These are phyloP conservation scores for Sturnira hondurensis DNA, from an alignment of 2,113 vertebrate species.

Conservation along the genomic window DNA sequence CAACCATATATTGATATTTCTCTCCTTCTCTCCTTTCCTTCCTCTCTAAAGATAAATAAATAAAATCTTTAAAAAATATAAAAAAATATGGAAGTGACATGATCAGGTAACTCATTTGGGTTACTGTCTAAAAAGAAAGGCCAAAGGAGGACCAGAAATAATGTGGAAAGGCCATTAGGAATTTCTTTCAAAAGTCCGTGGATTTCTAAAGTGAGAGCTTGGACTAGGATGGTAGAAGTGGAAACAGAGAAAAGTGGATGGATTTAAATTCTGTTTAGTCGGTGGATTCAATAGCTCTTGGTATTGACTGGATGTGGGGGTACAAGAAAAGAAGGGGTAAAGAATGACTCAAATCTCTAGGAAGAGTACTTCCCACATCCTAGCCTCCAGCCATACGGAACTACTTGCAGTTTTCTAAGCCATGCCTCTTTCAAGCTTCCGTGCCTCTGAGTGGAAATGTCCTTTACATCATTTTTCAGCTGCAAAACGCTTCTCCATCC, in stretches of 20 bases:
- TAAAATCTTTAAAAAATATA: no score
- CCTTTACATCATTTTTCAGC: neutral
- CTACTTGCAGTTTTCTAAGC: neutral
- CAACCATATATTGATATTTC: no score
- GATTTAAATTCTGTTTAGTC: neutral
- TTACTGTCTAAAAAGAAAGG: conserved; percentile 16
- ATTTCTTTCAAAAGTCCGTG: neutral
- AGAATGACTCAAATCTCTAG: neutral
- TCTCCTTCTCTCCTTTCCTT: no score
- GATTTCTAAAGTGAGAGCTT: neutral
- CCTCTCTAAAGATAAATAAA: no score
- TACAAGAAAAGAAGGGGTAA: neutral
- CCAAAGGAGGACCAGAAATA: neutral
- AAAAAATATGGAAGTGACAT: neutral
- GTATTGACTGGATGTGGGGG: neutral
- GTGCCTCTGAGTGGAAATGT: neutral
- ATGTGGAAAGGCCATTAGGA: neutral
- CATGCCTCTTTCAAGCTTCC: neutral
- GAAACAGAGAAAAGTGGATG: neutral
- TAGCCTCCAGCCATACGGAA: neutral
- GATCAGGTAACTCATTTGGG: neutral
- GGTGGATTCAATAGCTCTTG: neutral
- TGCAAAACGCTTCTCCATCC: neutral
- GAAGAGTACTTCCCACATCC: neutral
- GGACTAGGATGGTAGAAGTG: neutral